phyloP scores from a whole-genome alignment of 1,140 invertebrate genomes.

The Lepidostoma basale region DNA sequence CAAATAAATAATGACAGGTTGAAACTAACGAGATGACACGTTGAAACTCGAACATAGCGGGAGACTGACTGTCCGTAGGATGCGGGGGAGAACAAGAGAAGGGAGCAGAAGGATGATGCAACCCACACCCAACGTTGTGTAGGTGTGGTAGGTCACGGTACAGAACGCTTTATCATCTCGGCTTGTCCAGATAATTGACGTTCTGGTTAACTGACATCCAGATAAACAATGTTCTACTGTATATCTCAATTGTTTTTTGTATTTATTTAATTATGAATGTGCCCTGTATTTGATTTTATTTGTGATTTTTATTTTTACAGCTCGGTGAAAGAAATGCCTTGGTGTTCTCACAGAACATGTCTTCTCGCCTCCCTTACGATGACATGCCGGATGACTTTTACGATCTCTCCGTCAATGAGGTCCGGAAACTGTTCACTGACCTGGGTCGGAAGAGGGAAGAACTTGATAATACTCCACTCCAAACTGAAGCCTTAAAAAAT shows the following conservation, averaged over 20 bases:
- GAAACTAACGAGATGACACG: too few relatives aligned
- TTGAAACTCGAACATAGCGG: too few relatives aligned
- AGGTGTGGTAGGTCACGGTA: too few relatives aligned
- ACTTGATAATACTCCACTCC: slow-evolving; percentile 60
- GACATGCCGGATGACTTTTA: slow-evolving; percentile 69
- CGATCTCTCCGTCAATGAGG: slow-evolving; percentile 66
- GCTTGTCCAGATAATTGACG: too few relatives aligned
- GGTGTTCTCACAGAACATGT: slow-evolving; percentile 58
- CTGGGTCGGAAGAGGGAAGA: slow-evolving; percentile 57
- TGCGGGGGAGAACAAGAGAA: too few relatives aligned
- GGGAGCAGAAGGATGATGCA: too few relatives aligned
- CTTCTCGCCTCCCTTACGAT: slow-evolving; percentile 49
- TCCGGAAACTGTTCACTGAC: slow-evolving; percentile 61
- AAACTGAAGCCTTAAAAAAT: slow-evolving; percentile 58
- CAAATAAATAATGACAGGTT: too few relatives aligned
- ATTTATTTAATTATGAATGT: neutral
- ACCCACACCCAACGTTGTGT: too few relatives aligned
- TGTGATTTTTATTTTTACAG: slow-evolving; percentile 47
- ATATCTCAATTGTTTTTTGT: neutral
- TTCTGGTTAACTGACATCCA: too few relatives aligned
- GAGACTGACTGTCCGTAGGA: too few relatives aligned
- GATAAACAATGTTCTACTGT: neutral
- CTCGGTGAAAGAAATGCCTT: slow-evolving; percentile 60
- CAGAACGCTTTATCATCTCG: too few relatives aligned
- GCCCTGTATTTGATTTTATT: neutral